phyloP scores from a whole-genome alignment of 2,888 invertebrate species.

The Limnephilus rhombicus region DNA sequence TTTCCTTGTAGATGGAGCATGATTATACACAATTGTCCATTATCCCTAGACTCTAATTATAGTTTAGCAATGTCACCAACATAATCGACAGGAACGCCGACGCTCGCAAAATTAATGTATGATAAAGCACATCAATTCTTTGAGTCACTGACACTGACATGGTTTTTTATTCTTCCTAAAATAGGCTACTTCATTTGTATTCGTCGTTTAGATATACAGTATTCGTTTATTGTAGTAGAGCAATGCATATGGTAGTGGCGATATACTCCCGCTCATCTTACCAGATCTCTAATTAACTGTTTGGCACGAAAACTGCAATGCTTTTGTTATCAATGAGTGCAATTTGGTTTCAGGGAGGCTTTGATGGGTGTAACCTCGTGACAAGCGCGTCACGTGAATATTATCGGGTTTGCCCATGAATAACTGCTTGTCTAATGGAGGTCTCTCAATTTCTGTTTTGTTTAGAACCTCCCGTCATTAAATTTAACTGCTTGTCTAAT shows the following conservation, averaged over 20 bases:
- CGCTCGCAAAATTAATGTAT: slow-evolving; percentile 48
- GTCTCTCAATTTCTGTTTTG: slow-evolving; percentile 9
- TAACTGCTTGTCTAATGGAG: slow-evolving; percentile 3
- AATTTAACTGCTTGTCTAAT: slow-evolving; percentile 1
- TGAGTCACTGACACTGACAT: slow-evolving; percentile 12
- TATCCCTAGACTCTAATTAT: slow-evolving; percentile 62
- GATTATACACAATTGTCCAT: slow-evolving; percentile 28
- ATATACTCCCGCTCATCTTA: slow-evolving; percentile 4
- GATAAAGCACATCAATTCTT: slow-evolving; percentile 54
- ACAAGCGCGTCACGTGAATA: slow-evolving; percentile 60
- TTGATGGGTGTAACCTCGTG: slow-evolving; percentile 60
- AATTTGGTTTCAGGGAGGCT: slow-evolving; percentile 50
- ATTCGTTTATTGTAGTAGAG: neutral
- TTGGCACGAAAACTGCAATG: slow-evolving; percentile 15
- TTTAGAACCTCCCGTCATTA: slow-evolving; percentile 8
- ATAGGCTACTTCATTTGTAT: neutral
- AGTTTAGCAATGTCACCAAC: slow-evolving; percentile 62
- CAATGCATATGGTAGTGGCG: slow-evolving; percentile 43
- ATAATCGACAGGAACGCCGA: slow-evolving; percentile 50
- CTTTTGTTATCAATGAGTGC: slow-evolving; percentile 32
- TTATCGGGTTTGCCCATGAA: slow-evolving; percentile 41
- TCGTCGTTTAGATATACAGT: neutral
- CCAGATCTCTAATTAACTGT: neutral
- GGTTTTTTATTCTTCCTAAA: slow-evolving; percentile 32
- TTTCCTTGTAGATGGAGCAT: neutral